Conservation (phyloP, 1,140 invertebrate species). For the Ylistrum balloti region DNA sequence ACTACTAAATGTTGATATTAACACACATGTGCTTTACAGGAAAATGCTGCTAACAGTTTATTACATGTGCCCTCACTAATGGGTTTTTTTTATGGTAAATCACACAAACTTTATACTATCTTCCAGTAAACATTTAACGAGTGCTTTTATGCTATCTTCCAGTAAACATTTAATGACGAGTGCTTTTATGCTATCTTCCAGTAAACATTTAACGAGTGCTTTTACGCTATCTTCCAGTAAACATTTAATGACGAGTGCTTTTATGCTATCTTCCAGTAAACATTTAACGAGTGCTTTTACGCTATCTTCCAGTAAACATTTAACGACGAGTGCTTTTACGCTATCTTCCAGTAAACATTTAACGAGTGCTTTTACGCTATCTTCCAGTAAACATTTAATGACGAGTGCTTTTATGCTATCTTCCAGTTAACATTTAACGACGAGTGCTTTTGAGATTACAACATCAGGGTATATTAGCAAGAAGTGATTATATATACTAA, state of each 20-base stretch:
- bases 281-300: no score
- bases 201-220: no score
- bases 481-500: neutral
- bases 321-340: neutral
- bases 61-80: no score
- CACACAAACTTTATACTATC: no score
- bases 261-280: no score
- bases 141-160: no score
- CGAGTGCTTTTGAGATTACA: neutral
- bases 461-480: neutral
- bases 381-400: neutral
- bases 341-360: no score
- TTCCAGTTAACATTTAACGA: neutral
- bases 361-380: neutral
- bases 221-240: no score
- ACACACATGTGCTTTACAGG: neutral
- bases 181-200: no score
- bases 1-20: neutral
- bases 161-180: no score
- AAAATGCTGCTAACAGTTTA: neutral
- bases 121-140: no score
- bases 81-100: neutral
- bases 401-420: neutral
- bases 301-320: neutral
- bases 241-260: no score